Evolutionary conservation across 2,797 vertebrate species (phyloP), one percentile per base, ranked within the genome.

Genomic region (Onychomys leucogaster): DNA sequence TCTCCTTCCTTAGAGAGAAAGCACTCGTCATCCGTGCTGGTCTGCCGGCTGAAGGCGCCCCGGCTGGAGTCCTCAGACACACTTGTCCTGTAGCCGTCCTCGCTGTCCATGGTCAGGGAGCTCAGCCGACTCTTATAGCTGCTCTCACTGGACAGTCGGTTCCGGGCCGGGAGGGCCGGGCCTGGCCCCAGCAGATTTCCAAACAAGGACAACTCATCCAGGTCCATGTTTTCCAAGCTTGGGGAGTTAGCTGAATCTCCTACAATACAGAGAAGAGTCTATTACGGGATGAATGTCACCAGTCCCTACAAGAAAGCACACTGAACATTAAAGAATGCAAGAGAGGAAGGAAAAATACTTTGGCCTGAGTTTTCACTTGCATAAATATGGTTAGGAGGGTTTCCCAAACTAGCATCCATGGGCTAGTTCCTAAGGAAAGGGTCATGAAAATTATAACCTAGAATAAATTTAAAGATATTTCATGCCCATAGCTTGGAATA

Each of bases 81-180:
- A 0, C 98, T 97, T 5, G 97, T 95, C 85, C 98, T 98, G 97
- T 89, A 98, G 57, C 98, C 97, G 2, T 99, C 99, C 88, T 99
- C 99, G 0, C 99, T 99, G 98, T 99, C 99, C 43, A 99, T 95
- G 0, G 99, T 99, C 98, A 99, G 97, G 11, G 97, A 97, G 85
- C 99, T 99, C 29, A 98, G 91, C 2, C 95, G 92, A 96, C 99
- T 99, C 97, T 97, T 99, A 96, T 98, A 99, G 98, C 99, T 99
- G 98, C 99, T 99, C 98, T 98, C 99, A 0, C 99, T 99, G 94
- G 99, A 99, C n/a, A 99, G 98, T 7, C 99, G 99, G 0, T 98
- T 98, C 34, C 77, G 63, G 46, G 8, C 85, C 0, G 82, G 19
- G 0, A 59, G 27, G 6, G 90, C 37, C 1, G 96, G 49, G 0